Evolutionary conservation across 2,888 invertebrate genomes (phyloP), one percentile per base, ranked within the genome.

Genomic region (Thelaira solivaga): DNA sequence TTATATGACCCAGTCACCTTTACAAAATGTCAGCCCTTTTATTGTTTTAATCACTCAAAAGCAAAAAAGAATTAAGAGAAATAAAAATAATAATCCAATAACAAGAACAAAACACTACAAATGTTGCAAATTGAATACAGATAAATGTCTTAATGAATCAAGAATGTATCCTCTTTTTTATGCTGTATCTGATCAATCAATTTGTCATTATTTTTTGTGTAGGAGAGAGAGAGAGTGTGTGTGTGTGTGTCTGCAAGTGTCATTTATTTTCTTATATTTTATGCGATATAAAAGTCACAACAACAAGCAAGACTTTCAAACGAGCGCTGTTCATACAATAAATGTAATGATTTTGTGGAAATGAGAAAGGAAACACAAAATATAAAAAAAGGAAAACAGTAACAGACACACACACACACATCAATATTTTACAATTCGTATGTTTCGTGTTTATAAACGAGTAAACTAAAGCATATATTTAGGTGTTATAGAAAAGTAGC

Each of bases 171-270:
- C 55, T 39, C 41, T 29, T 16, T 39, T n/a, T n/a, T n/a, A n/a
- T n/a, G n/a, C n/a, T 31, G 24, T 39, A 55, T 64, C 65, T 67
- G 65, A 67, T 67, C 62, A 72, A 72, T 72, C 72, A 64, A 57
- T 72, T 72, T 72, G 22, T 22, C 45, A 72, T 64, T 62, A 5
- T 39, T 64, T 36, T 43, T 26, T 24, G 43, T 47, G 34, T 43
- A 18, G 31, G 31, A 43, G 51, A 24, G 20, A 31, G 22, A 13
- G 36, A 11, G 31, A 11, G 31, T 31, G 8, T 31, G 49, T 36
- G 16, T 51, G 24, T 41, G 22, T 31, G 49, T 31, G 13, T 39
- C 13, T 36, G 22, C 24, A 68, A 59, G 22, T 22, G 24, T 49
- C 47, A 45, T 59, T 57, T 47, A 57, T 36, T 13, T 69, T 26